A percentile compares a stretch with the other conserved stretches of the same genome.
Conservation (phyloP, 37 sponge, comb jelly and placozoan genomes). For the Cliona cf. orientalis region DNA sequence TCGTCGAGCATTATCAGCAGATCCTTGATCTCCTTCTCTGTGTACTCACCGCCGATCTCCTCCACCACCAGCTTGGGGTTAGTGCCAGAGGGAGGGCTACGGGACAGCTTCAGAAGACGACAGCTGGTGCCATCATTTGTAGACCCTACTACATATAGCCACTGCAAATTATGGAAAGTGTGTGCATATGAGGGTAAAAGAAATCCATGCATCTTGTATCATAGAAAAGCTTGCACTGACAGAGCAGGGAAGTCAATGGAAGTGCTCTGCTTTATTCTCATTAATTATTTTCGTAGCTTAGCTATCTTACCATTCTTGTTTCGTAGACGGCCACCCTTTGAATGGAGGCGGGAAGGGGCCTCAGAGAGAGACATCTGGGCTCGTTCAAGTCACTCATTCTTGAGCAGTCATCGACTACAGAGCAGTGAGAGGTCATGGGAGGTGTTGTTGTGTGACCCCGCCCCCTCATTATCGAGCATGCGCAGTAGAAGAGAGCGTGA, state of each 20-base stretch:
- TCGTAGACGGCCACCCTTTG: slow-evolving; percentile 83
- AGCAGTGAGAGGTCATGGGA: too few relatives aligned
- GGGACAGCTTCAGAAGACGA: slow-evolving; percentile 78
- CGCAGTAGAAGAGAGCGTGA: too few relatives aligned
- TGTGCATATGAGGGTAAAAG: background rate
- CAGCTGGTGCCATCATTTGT: slow-evolving; percentile 60
- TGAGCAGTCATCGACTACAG: too few relatives aligned
- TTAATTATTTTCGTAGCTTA: too few relatives aligned
- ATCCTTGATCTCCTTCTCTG: slow-evolving; percentile 45
- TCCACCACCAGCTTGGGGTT: slow-evolving; percentile 12
- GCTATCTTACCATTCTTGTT: slow-evolving; percentile 68
- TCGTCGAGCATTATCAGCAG: slow-evolving; percentile 66
- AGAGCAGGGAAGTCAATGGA: background rate
- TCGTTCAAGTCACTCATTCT: background rate
- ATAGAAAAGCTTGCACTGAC: background rate
- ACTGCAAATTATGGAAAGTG: slow-evolving; percentile 20
- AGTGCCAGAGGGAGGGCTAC: slow-evolving; percentile 44
- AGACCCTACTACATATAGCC: slow-evolving; percentile 68
- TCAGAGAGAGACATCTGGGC: slow-evolving; percentile 35
- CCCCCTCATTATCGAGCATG: too few relatives aligned
- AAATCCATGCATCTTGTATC: background rate
- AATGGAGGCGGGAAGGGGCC: slow-evolving; percentile 51
- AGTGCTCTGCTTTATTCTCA: too few relatives aligned
- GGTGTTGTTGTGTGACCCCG: too few relatives aligned
- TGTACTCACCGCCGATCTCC: slow-evolving; percentile 47